Base-by-base conservation (phyloP, 1,140 invertebrate species). In the Antheraea mylitta region DNA sequence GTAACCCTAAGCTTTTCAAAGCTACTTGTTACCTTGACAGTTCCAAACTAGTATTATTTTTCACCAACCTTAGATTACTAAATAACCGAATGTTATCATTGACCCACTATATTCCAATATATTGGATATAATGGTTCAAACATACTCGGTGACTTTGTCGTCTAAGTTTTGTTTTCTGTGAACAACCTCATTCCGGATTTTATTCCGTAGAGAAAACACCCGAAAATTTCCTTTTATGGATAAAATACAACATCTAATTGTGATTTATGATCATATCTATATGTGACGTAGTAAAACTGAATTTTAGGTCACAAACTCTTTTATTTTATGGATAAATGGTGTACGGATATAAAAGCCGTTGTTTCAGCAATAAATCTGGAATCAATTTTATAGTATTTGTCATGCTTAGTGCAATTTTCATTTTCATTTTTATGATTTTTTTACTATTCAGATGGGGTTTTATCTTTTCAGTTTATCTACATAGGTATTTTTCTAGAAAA, bases 301-400 rank as follows among this genome's bases (percentile, higher is more conserved):
- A n/a, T 53, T 53, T 53, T 53, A 53, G 45, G 45, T 53, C 45
- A 53, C 45, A 53, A 53, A 53, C 16, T 53, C 45, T n/a, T 53
- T 53, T 16, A 53, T 53, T 53, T 53, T 53, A 53, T 53, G 45
- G 45, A 53, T 13, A n/a, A 53, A 53, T 53, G 45, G 11, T 53
- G 45, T 53, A 0, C 13, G 45, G 45, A 53, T 53, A 53, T 53
- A 53, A 53, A 30, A 53, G 0, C 45, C 13, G 45, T 53, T 53
- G 16, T 53, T 53, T 53, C 45, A 13, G 5, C 45, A 53, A 16
- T 53, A 53, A 53, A 53, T 6, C 11, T 42, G 11, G 11, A 42
- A 42, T 53, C 45, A 13, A 53, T 53, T 53, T 53, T 53, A n/a
- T 30, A 30, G 22, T 30, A 30, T 53, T 2, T n/a, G 45, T 53